A percentile compares a stretch with the other conserved stretches of the same genome.
phyloP scores from a whole-genome alignment of 2,113 vertebrate genomes.

The Phrynocephalus versicolor region DNA sequence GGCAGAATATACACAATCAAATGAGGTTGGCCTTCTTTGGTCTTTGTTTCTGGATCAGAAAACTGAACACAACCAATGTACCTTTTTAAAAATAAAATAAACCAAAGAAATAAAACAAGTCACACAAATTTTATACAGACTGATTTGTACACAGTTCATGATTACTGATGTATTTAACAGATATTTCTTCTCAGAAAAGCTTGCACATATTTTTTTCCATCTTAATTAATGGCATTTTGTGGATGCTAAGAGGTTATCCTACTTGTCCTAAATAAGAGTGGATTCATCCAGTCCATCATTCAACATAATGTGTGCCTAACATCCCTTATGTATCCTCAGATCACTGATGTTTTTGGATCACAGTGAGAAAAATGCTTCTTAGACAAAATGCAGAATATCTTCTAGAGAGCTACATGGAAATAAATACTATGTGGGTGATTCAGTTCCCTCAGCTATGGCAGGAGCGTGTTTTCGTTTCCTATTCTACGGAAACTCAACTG shows the following conservation, averaged over 20 bases:
- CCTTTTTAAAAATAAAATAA: conserved; percentile 48
- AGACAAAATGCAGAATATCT: conserved; percentile 45
- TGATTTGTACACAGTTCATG: conserved; percentile 46
- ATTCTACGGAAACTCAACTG: conserved; percentile 61
- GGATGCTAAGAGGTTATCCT: conserved; percentile 66
- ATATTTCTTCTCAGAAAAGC: conserved; percentile 68
- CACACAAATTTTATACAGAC: conserved; percentile 53
- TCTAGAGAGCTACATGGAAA: conserved; percentile 45
- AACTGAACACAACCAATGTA: conserved; percentile 72
- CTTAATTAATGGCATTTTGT: conserved; percentile 53
- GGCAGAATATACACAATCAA: conserved; percentile 76
- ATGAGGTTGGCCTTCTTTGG: conserved; percentile 82
- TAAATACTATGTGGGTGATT: conserved; percentile 34
- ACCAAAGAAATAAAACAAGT: conserved; percentile 59
- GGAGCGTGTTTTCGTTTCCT: conserved; percentile 51
- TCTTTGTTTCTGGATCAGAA: conserved; percentile 79
- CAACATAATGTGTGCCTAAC: conserved; percentile 51
- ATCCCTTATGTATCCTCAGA: conserved; percentile 56
- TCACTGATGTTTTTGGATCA: conserved; percentile 61
- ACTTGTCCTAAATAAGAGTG: conserved; percentile 68
- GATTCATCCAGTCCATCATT: conserved; percentile 34
- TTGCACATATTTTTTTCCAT: conserved; percentile 58
- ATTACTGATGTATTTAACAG: conserved; percentile 60
- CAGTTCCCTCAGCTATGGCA: conserved; percentile 56
- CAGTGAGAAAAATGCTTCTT: conserved; percentile 55